These are phyloP conservation scores for Nesidiocoris tenuis DNA, from an alignment of 2,888 invertebrate species.

Conservation along the genomic window DNA sequence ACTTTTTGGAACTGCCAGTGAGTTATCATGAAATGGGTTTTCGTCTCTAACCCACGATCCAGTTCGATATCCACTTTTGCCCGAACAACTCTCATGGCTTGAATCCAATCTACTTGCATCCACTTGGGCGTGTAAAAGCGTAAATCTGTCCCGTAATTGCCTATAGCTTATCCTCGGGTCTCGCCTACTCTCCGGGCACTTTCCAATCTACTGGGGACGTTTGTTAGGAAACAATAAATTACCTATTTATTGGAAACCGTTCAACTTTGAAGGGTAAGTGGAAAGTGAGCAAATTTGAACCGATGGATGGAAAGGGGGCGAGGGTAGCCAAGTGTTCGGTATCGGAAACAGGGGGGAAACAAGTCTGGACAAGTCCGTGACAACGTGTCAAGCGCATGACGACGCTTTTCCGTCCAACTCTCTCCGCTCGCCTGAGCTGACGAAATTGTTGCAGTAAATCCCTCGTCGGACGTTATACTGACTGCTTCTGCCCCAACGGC, in stretches of 20 bases:
- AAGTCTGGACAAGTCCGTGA: conserved; percentile 16
- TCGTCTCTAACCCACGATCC: too few species aligned
- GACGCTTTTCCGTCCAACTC: conserved; percentile 5
- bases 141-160: too few species aligned
- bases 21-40: too few species aligned
- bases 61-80: too few species aligned
- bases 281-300: not conserved
- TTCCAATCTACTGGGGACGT: conserved; percentile 6
- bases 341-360: not conserved
- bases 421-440: not conserved
- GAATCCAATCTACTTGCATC: not conserved
- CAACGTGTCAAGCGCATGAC: conserved; percentile 36
- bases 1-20: too few species aligned
- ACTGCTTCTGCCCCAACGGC: not conserved
- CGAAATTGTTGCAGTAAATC: conserved; percentile 38
- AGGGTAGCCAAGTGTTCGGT: too few species aligned
- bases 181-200: not conserved
- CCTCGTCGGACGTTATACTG: not conserved
- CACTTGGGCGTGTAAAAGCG: not conserved
- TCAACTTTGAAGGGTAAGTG: not conserved
- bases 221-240: conserved; percentile 37
- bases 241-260: conserved; percentile 13
- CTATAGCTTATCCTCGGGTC: not conserved
- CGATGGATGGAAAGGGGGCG: not conserved
- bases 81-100: not conserved